These are phyloP conservation scores for Agapornis canus DNA, from an alignment of 2,797 vertebrate species.

Conservation along the genomic window DNA sequence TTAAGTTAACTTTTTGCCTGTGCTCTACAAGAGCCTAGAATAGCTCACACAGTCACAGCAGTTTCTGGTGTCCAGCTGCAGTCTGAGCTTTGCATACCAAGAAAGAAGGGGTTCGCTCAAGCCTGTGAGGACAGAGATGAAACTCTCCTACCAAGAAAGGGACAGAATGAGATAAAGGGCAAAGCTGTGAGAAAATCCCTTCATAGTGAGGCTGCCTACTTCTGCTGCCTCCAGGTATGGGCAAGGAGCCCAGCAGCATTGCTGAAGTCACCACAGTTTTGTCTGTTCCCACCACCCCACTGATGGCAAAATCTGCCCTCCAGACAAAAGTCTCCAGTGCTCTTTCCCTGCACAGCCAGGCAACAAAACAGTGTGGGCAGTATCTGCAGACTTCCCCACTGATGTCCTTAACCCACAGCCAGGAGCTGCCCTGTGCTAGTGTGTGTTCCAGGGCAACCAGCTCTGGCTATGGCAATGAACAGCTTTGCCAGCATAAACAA, in stretches of 20 bases:
- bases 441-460: not conserved
- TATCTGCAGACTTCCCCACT: not conserved
- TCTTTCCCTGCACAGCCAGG: not conserved
- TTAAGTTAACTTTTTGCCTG: not conserved
- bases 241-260: not conserved
- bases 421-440: not conserved
- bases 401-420: fast-evolving
- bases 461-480: not conserved
- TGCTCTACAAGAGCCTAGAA: not conserved
- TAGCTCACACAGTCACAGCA: not conserved
- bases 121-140: not conserved
- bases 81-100: fast-evolving
- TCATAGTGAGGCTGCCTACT: not conserved
- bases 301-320: not conserved
- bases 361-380: not conserved
- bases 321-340: not conserved
- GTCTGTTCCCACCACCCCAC: not conserved
- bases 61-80: not conserved
- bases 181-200: not conserved
- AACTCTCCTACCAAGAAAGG: not conserved
- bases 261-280: not conserved
- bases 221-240: not conserved
- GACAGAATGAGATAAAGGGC: not conserved
- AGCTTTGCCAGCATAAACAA: not conserved
- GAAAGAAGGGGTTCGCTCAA: not conserved